phyloP scores from a whole-genome alignment of 2,888 invertebrate species.

The Spisula solida region DNA sequence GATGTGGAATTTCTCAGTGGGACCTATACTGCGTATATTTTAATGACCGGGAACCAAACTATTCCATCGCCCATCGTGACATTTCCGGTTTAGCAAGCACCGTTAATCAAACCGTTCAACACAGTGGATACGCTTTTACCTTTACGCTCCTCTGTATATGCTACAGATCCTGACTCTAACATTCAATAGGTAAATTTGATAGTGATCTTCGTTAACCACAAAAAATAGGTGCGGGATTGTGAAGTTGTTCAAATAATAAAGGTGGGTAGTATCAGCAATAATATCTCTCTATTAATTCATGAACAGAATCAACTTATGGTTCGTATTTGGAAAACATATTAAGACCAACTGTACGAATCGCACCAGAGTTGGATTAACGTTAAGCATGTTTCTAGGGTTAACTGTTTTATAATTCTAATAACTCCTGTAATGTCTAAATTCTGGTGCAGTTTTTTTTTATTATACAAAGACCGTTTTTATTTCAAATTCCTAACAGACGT shows the following conservation, averaged over 20 bases:
- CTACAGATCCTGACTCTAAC: no score
- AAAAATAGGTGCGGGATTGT: conserved; percentile 39
- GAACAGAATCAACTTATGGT: background rate
- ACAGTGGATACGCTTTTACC: conserved; percentile 30
- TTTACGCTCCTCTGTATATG: background rate
- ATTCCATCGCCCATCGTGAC: no score
- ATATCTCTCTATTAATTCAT: background rate
- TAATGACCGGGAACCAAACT: no score
- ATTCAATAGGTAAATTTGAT: conserved; percentile 11
- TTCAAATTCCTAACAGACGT: no score
- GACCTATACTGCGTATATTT: no score
- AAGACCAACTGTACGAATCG: background rate
- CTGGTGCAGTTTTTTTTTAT: no score
- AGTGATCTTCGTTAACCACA: conserved; percentile 35
- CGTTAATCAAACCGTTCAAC: background rate
- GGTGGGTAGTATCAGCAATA: background rate
- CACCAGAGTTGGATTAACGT: conserved; percentile 5
- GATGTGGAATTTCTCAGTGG: no score
- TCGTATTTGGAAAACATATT: background rate
- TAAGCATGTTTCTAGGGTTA: background rate
- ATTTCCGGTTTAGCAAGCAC: background rate
- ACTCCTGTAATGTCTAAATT: no score
- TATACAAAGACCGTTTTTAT: no score
- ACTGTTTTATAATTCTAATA: background rate
- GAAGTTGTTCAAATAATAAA: conserved; percentile 41